phyloP scores from a whole-genome alignment of 1,140 invertebrate genomes.

The Battus philenor region DNA sequence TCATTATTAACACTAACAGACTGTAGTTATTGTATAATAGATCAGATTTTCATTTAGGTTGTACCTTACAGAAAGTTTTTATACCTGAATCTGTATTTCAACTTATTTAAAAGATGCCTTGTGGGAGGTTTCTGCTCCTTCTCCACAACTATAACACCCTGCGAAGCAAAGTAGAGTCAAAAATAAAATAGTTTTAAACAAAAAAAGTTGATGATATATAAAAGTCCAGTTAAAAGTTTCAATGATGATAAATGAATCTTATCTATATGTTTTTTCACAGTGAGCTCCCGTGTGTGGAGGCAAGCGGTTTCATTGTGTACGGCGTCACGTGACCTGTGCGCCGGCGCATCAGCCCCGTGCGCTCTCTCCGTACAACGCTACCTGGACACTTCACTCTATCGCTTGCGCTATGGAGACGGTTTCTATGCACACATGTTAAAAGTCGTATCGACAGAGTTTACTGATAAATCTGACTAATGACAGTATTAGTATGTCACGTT shows the following conservation, averaged over 20 bases:
- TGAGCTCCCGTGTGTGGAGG: conserved; percentile 49
- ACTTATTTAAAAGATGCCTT: too few relatives aligned
- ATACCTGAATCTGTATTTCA: too few relatives aligned
- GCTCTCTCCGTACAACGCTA: conserved; percentile 38
- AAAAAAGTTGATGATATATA: too few relatives aligned
- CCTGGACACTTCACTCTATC: conserved; percentile 18
- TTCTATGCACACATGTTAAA: conserved; percentile 9
- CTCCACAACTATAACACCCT: too few relatives aligned
- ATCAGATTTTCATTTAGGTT: too few relatives aligned
- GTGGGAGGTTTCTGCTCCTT: too few relatives aligned
- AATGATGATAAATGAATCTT: neutral
- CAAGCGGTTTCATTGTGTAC: conserved; percentile 44
- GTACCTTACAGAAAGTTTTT: too few relatives aligned
- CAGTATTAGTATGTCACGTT: too few relatives aligned
- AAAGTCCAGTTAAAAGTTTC: conserved; percentile 45
- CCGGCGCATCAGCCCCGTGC: conserved; percentile 16
- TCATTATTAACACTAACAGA: too few relatives aligned
- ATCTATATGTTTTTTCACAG: conserved; percentile 23
- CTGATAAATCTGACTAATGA: conserved; percentile 1
- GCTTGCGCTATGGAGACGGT: conserved; percentile 3
- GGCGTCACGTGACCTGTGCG: conserved; percentile 45
- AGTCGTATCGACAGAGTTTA: conserved; percentile 3
- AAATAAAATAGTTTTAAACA: too few relatives aligned
- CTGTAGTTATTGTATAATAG: too few relatives aligned
- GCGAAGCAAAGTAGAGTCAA: too few relatives aligned